Conservation (phyloP, 2,113 vertebrate species). For the Carlito syrichta region DNA sequence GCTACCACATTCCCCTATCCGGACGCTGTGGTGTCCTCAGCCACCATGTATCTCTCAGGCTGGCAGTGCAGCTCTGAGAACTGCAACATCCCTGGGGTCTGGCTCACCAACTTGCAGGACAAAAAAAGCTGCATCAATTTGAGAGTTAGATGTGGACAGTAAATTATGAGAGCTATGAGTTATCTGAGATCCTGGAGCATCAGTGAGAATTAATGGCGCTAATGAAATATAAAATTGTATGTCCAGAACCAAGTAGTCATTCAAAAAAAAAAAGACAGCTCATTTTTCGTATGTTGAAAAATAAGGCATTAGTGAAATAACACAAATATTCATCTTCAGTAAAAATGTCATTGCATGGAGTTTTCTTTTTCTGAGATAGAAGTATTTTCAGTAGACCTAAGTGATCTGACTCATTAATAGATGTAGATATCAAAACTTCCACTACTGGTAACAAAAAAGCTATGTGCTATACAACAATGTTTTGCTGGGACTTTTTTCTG, state of each 20-base stretch:
- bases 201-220: constrained; percentile 35
- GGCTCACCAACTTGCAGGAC: no score
- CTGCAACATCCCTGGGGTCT: no score
- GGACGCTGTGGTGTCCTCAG: no score
- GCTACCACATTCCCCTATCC: no score
- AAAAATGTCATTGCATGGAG: neutral
- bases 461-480: neutral
- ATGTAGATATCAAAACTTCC: neutral
- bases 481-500: neutral
- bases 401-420: neutral
- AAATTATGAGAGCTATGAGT: constrained; percentile 26
- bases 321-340: constrained; percentile 21
- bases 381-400: neutral
- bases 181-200: constrained; percentile 28
- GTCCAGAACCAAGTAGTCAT: neutral
- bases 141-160: neutral
- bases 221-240: constrained; percentile 46
- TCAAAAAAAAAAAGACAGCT: constrained; percentile 21
- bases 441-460: neutral
- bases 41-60: no score
- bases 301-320: constrained; percentile 6
- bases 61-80: no score
- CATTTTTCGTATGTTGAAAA: constrained; percentile 10
- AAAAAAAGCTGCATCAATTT: no score
- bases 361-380: neutral